These are phyloP conservation scores for Epizoanthus stellaris DNA, from an alignment of 92 coral and sea anemone species.

Conservation along the genomic window DNA sequence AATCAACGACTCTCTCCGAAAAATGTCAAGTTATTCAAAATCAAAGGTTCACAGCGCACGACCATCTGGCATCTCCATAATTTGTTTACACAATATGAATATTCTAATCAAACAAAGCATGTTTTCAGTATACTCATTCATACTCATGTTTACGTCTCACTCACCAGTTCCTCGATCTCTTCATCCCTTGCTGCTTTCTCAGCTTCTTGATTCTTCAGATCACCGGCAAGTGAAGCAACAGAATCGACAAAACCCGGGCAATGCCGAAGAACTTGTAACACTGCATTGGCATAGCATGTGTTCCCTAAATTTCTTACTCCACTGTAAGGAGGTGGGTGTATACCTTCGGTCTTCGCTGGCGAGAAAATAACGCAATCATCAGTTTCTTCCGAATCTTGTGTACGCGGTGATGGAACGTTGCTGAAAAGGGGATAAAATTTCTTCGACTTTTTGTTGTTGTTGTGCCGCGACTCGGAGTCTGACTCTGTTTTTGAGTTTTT, in stretches of 20 bases:
- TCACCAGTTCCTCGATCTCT: slow-evolving; percentile 13
- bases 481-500: slow-evolving; percentile 62
- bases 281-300: slow-evolving; percentile 96
- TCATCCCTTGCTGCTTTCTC: neutral
- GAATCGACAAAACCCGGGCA: slow-evolving; percentile 86
- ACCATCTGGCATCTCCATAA: no score
- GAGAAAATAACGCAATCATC: slow-evolving; percentile 35
- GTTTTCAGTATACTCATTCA: neutral
- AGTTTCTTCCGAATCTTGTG: slow-evolving; percentile 38
- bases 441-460: slow-evolving; percentile 14
- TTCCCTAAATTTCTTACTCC: slow-evolving; percentile 88
- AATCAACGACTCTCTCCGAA: no score
- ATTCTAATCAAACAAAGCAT: neutral
- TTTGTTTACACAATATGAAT: no score
- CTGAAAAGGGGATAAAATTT: slow-evolving; percentile 64
- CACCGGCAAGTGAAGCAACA: slow-evolving; percentile 62
- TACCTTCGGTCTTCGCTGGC: slow-evolving; percentile 38
- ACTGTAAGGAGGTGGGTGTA: slow-evolving; percentile 74
- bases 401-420: slow-evolving; percentile 52
- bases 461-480: slow-evolving; percentile 40
- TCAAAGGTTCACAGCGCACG: no score
- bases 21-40: no score
- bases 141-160: neutral
- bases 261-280: slow-evolving; percentile 87
- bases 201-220: slow-evolving; percentile 25